These are phyloP conservation scores for Danio tinwini DNA, from an alignment of 2,797 vertebrate species.

Conservation along the genomic window DNA sequence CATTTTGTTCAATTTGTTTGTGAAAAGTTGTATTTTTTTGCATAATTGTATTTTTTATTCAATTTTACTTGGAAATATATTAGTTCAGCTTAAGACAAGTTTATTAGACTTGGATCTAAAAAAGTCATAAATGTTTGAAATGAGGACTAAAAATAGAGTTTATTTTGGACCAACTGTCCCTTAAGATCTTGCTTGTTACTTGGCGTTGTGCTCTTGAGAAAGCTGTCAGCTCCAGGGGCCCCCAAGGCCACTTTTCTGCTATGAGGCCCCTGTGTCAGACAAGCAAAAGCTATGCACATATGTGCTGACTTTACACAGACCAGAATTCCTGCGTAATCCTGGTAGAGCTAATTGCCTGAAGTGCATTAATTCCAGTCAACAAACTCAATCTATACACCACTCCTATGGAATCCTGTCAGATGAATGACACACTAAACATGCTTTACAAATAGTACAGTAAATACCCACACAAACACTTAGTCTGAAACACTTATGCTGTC, in stretches of 20 bases:
- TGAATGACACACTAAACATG: slow-evolving; percentile 46
- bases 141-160: not conserved
- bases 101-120: not conserved
- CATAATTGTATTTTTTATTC: too few species aligned
- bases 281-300: slow-evolving; percentile 28
- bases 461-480: slow-evolving; percentile 35
- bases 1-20: too few species aligned
- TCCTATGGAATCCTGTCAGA: slow-evolving; percentile 25
- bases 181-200: not conserved
- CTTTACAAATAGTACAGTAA: slow-evolving; percentile 51
- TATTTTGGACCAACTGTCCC: not conserved
- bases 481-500: slow-evolving; percentile 58
- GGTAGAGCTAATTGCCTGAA: not conserved
- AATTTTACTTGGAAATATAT: too few species aligned
- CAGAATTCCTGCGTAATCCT: slow-evolving; percentile 5
- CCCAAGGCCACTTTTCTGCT: not conserved
- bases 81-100: too few species aligned
- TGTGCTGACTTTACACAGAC: slow-evolving; percentile 1
- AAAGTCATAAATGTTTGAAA: not conserved
- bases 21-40: too few species aligned
- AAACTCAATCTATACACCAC: not conserved
- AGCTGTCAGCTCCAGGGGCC: slow-evolving; percentile 4
- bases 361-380: slow-evolving; percentile 23
- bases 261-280: slow-evolving; percentile 23
- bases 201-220: not conserved